Percentiles rank a stretch among this genome's conserved stretches.
phyloP scores from a whole-genome alignment of 1,140 invertebrate genomes.

The Brachionus sp. region DNA sequence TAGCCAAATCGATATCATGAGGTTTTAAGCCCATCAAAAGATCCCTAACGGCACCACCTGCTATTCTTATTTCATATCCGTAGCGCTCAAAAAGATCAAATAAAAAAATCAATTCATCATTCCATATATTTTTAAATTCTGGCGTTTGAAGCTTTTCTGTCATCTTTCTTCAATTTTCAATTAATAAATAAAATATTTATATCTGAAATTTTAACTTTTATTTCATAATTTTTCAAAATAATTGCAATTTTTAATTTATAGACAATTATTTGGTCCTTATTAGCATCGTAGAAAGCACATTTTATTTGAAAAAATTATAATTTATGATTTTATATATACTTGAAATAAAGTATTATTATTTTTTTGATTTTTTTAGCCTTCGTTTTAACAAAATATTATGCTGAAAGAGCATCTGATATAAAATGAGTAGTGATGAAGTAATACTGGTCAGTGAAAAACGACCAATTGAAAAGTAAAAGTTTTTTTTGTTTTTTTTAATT shows the following conservation, averaged over 20 bases:
- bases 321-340: not conserved
- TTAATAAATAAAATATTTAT: not conserved
- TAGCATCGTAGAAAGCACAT: not conserved
- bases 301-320: not conserved
- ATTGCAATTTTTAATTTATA: not conserved
- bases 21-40: conserved; percentile 79
- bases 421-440: not conserved
- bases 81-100: conserved; percentile 39
- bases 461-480: conserved; percentile 1
- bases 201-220: not conserved
- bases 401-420: not conserved
- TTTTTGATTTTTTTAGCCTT: not conserved
- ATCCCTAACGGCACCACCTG: conserved; percentile 89
- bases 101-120: conserved; percentile 37
- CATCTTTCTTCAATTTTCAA: not conserved
- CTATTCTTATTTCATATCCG: conserved; percentile 71
- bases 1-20: conserved; percentile 94
- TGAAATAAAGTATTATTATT: not conserved
- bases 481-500: not conserved
- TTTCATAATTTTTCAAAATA: not conserved
- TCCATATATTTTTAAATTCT: conserved; percentile 17
- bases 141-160: not conserved
- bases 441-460: not conserved
- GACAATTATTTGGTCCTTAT: not conserved
- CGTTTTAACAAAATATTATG: not conserved